These are phyloP conservation scores for Ditula angustiorana DNA, from an alignment of 2,888 invertebrate genomes.

Conservation along the genomic window DNA sequence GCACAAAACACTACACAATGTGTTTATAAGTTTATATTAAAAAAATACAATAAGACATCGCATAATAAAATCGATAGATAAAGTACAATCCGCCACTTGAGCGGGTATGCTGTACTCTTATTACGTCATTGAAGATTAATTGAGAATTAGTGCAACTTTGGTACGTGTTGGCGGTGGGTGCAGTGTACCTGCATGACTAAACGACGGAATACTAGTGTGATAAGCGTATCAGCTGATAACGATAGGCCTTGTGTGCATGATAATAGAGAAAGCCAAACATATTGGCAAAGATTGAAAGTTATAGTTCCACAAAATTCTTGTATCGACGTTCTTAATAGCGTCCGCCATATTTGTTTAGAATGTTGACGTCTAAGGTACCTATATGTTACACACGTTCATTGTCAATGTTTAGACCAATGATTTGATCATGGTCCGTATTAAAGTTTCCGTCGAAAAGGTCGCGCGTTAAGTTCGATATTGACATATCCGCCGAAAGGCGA, in stretches of 20 bases:
- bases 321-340: background rate
- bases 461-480: too few species aligned
- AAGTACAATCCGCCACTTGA: slow-evolving; percentile 6
- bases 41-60: background rate
- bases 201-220: slow-evolving; percentile 12
- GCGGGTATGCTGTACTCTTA: background rate
- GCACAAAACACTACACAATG: slow-evolving; percentile 1
- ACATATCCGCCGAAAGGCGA: too few species aligned
- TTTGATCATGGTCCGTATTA: too few species aligned
- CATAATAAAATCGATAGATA: slow-evolving; percentile 11
- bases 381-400: too few species aligned
- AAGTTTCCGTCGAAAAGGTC: too few species aligned
- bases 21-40: background rate
- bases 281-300: slow-evolving; percentile 2
- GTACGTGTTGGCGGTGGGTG: background rate
- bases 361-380: background rate
- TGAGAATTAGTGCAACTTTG: slow-evolving; percentile 1
- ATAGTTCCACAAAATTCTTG: background rate
- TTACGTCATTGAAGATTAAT: background rate
- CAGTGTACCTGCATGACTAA: slow-evolving; percentile 27
- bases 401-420: too few species aligned
- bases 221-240: slow-evolving; percentile 31
- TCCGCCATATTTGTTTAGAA: background rate
- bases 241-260: slow-evolving; percentile 14
- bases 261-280: slow-evolving; percentile 16